Evolutionary conservation across 2,888 invertebrate genomes (phyloP).

Genomic region (Pycnomerus fuliginosus): DNA sequence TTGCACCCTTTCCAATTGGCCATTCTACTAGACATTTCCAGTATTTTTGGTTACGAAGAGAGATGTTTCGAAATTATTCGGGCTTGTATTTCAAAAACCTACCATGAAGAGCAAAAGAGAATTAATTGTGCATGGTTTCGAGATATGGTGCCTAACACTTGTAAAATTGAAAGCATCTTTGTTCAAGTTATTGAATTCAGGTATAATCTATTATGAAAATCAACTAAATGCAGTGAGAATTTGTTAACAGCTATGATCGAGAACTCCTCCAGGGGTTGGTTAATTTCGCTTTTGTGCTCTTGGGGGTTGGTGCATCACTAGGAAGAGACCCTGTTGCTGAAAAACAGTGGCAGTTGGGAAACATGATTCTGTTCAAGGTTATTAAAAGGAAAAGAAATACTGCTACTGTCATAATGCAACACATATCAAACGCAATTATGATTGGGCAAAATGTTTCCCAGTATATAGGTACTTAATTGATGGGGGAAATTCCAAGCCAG

Average conservation of each 20-base stretch:
- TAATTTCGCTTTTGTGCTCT: conserved; percentile 50
- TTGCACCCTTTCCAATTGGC: conserved; percentile 66
- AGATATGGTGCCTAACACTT: conserved; percentile 47
- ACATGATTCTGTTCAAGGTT: conserved; percentile 59
- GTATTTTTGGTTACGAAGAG: conserved; percentile 53
- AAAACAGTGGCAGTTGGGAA: conserved; percentile 56
- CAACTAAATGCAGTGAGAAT: background rate
- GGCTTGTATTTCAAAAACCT: conserved; percentile 40
- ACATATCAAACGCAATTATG: conserved; percentile 59
- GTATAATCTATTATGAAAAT: conserved; percentile 36
- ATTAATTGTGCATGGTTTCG: conserved; percentile 59
- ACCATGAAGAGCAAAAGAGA: conserved; percentile 45
- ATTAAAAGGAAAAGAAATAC: conserved; percentile 59
- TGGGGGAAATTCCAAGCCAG: no score
- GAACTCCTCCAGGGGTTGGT: conserved; percentile 53
- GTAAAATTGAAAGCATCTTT: conserved; percentile 51
- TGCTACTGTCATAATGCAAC: conserved; percentile 58
- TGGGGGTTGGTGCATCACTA: conserved; percentile 42
- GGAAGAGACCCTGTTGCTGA: conserved; percentile 46
- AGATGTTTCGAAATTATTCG: conserved; percentile 50
- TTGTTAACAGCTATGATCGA: conserved; percentile 43
- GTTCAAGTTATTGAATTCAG: conserved; percentile 54
- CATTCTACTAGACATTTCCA: conserved; percentile 57
- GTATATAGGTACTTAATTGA: conserved; percentile 62
- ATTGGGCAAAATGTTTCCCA: conserved; percentile 57